Evolutionary conservation across 2,797 vertebrate species (phyloP), one percentile per base, ranked within the genome.

Genomic region (Enteromius viviparus): DNA sequence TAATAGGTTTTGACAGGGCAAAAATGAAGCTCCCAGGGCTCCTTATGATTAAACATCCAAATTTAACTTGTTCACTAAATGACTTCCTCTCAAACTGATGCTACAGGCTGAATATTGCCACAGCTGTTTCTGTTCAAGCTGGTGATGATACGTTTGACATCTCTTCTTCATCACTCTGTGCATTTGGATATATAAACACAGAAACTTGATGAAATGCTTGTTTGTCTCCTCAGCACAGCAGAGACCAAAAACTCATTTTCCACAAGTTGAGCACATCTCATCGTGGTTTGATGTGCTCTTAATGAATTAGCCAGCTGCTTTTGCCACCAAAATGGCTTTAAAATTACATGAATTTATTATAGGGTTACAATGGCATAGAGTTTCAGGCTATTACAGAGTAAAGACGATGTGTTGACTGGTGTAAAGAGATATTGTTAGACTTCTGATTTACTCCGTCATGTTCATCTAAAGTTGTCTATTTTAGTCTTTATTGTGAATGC

Each of bases 401-500:
- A 69, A 55, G 47, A 55, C 17, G 69, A 80, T 17, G 6, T 37
- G 11, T 60, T 60, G 37, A n/a, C 34, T 12, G 8, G 5, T 71
- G 68, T n/a, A 12, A 12, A 34, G n/a, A 68, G 60, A 42, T 66
- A 76, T 66, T 47, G 62, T 29, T 82, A 55, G 71, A 66, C 37
- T 49, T 82, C 47, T 55, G n/a, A 42, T 53, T 42, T 53, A 40
- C 17, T 29, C 29, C 1, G 29, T 40, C 40, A 29, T 10, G 1
- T 72, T 62, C 3, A 62, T 78, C 21, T 6, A 11, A 26, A 34
- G n/a, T 40, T 51, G 42, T 51, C 47, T 64, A 74, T 81, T 26
- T 72, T 34, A 81, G 69, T 51, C 80, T 74, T 81, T 74, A 74
- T 65, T 74, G 70, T 81, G 58, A 65, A 74, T 51, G 69, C 70